Percentiles rank a stretch among this genome's conserved stretches.
Conservation (phyloP, 2,113 vertebrate genomes). For the Cyrtonyx montezumae region DNA sequence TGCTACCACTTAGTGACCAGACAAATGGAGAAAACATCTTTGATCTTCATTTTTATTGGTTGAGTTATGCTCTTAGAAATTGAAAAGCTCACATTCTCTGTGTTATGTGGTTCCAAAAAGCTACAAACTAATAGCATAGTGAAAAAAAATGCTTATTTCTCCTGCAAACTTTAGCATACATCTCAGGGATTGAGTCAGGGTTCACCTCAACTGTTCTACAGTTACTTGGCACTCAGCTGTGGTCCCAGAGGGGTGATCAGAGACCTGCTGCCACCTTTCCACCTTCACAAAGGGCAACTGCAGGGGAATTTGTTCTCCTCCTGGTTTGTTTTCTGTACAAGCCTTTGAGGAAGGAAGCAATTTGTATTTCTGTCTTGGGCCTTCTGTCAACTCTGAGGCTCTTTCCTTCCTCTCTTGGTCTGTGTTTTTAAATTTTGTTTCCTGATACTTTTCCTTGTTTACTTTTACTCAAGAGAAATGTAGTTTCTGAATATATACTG, state of each 20-base stretch:
- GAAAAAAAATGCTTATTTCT: slow-evolving; percentile 19
- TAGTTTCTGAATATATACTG: not conserved
- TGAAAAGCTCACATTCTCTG: slow-evolving; percentile 61
- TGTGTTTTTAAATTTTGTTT: not conserved
- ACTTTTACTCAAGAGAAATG: not conserved
- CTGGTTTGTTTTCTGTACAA: not conserved
- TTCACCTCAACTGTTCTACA: slow-evolving; percentile 27
- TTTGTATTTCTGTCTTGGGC: not conserved
- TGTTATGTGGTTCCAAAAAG: slow-evolving; percentile 72
- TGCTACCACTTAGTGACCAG: slow-evolving; percentile 68
- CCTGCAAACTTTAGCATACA: slow-evolving; percentile 53
- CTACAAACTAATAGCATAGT: slow-evolving; percentile 20
- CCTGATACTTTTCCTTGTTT: not conserved
- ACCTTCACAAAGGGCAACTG: not conserved
- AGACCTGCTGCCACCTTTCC: not conserved
- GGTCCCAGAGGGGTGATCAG: not conserved
- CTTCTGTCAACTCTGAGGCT: not conserved
- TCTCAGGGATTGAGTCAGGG: slow-evolving; percentile 34
- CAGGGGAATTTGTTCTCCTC: not conserved
- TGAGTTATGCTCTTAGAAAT: slow-evolving; percentile 27
- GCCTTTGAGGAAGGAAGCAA: not conserved
- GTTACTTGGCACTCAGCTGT: not conserved
- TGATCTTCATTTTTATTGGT: slow-evolving; percentile 66
- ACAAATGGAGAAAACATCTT: slow-evolving; percentile 67
- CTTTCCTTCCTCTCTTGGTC: not conserved